Percentiles rank a stretch among this genome's conserved stretches.
phyloP scores from a whole-genome alignment of 2,797 vertebrate species.

The Thripadectes ignobilis region DNA sequence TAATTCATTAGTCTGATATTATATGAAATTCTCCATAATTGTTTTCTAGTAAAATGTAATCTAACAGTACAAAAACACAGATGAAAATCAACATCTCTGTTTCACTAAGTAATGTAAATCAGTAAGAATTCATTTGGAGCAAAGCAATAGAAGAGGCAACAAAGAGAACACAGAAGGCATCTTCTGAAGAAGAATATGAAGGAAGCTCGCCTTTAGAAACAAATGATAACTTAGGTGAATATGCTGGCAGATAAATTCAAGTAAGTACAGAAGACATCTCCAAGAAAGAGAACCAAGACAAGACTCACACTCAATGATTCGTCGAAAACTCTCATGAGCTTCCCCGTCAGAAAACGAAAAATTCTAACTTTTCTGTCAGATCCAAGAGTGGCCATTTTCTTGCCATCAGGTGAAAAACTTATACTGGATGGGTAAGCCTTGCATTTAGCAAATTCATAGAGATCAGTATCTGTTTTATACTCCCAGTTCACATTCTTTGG shows the following conservation, averaged over 20 bases:
- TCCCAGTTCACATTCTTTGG: conserved; percentile 92
- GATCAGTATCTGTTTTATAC: conserved; percentile 97
- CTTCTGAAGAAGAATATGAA: neutral
- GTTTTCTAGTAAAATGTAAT: neutral
- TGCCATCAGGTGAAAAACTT: conserved; percentile 91
- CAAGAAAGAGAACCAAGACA: conserved; percentile 18
- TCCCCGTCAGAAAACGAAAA: conserved; percentile 95
- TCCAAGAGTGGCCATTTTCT: conserved; percentile 96
- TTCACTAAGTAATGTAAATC: neutral
- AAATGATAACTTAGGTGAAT: neutral
- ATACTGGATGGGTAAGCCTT: conserved; percentile 93
- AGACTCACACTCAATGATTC: conserved; percentile 92
- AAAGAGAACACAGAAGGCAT: neutral
- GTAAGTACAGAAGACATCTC: neutral
- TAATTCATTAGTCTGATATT: neutral
- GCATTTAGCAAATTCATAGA: conserved; percentile 97
- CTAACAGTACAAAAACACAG: neutral
- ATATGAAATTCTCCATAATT: neutral
- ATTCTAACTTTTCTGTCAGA: conserved; percentile 95
- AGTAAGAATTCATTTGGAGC: neutral
- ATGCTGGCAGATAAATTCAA: neutral
- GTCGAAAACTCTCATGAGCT: conserved; percentile 96
- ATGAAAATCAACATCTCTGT: neutral
- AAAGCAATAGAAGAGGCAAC: neutral
- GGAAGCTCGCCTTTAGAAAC: neutral